A percentile compares a stretch with the other conserved stretches of the same genome.
Conservation (phyloP, 2,888 invertebrate species). For the Phalera bucephala region DNA sequence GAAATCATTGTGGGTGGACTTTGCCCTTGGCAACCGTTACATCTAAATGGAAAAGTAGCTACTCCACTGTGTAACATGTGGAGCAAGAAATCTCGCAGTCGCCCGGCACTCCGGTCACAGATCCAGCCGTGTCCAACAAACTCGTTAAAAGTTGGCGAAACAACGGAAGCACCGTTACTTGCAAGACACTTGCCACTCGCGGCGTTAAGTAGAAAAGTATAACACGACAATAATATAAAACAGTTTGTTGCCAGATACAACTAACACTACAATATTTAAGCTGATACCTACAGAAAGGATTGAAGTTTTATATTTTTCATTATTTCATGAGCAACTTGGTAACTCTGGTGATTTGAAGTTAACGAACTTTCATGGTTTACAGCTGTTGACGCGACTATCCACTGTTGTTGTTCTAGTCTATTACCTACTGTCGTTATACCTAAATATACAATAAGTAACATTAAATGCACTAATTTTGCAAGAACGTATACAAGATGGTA, state of each 20-base stretch:
- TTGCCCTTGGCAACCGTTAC: no score
- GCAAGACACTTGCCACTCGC: slow-evolving; percentile 71
- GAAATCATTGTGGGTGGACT: no score
- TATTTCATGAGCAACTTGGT: slow-evolving; percentile 40
- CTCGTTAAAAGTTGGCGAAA: slow-evolving; percentile 81
- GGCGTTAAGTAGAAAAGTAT: slow-evolving; percentile 78
- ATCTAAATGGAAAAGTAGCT: no score
- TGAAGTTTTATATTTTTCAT: slow-evolving; percentile 35
- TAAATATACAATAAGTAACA: no score
- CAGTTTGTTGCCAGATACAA: slow-evolving; percentile 62
- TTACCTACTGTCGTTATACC: no score
- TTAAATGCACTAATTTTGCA: no score
- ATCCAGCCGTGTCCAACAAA: slow-evolving; percentile 74
- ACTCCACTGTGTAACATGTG: slow-evolving; percentile 46
- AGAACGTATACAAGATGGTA: no score
- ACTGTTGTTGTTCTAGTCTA: no score
- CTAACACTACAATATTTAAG: slow-evolving; percentile 58
- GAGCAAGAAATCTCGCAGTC: slow-evolving; percentile 43
- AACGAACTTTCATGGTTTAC: background rate
- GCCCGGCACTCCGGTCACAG: slow-evolving; percentile 46
- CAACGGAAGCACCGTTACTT: slow-evolving; percentile 70
- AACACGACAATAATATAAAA: slow-evolving; percentile 72
- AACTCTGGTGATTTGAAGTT: slow-evolving; percentile 4
- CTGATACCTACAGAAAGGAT: slow-evolving; percentile 44
- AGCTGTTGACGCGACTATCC: background rate